Evolutionary conservation across 2,113 vertebrate species (phyloP).

Genomic region (Heliornis fulica): DNA sequence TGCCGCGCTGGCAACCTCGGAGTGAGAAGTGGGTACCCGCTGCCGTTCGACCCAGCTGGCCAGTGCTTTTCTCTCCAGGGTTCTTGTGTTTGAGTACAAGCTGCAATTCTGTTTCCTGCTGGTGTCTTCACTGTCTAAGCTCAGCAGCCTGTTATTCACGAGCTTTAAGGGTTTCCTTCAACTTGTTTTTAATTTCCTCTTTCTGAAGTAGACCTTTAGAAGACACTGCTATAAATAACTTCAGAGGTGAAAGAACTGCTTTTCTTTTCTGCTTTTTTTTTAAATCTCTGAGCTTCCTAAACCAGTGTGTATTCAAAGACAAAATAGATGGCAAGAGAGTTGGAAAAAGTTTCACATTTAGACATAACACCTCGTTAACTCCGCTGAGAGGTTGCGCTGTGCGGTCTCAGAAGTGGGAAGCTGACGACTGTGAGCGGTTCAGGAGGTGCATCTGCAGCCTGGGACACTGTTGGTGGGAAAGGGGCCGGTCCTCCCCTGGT

Average conservation of each 20-base stretch:
- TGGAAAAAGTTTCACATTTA: not conserved
- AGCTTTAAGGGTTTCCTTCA: conserved; percentile 16
- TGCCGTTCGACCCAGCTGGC: not conserved
- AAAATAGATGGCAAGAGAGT: not conserved
- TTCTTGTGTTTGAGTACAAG: not conserved
- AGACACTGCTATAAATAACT: not conserved
- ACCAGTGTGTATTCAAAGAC: not conserved
- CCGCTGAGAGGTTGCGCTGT: not conserved
- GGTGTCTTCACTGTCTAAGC: not conserved
- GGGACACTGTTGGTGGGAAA: rapidly evolving
- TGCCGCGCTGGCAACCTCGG: not conserved
- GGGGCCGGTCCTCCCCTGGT: not conserved
- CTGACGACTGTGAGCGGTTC: not conserved
- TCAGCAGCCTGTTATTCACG: not conserved
- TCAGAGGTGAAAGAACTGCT: not conserved
- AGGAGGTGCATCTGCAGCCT: not conserved
- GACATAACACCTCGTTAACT: not conserved
- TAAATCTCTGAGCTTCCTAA: not conserved
- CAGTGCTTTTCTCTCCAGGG: not conserved
- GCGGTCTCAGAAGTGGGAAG: not conserved
- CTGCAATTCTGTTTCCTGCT: not conserved
- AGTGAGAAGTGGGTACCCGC: rapidly evolving
- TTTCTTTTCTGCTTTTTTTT: not conserved
- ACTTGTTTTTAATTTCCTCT: not conserved
- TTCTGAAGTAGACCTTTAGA: not conserved